A percentile compares a stretch with the other conserved stretches of the same genome.
These are phyloP conservation scores for Heliothis virescens DNA, from an alignment of 1,140 invertebrate species.

Conservation along the genomic window DNA sequence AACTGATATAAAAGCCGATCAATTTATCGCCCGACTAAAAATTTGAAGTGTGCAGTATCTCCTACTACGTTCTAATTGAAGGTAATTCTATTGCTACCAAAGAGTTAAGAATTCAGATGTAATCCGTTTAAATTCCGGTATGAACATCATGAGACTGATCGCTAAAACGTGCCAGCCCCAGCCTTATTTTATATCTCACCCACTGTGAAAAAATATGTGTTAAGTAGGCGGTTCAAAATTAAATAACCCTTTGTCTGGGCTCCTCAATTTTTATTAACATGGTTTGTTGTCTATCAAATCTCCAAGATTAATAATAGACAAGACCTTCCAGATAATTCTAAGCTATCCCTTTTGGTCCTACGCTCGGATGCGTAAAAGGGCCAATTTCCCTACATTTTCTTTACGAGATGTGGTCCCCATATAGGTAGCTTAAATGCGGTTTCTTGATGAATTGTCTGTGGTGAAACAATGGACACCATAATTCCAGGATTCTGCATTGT, in stretches of 20 bases:
- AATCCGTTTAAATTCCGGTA: too few relatives aligned
- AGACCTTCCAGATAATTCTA: neutral
- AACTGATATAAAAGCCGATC: too few relatives aligned
- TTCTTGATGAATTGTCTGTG: constrained; percentile 3
- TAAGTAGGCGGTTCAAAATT: too few relatives aligned
- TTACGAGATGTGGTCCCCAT: neutral
- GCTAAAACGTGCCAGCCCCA: too few relatives aligned
- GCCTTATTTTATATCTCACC: too few relatives aligned
- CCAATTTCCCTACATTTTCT: constrained; percentile 32
- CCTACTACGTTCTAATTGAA: too few relatives aligned
- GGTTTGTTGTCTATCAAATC: neutral
- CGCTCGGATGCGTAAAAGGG: constrained; percentile 8
- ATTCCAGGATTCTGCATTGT: neutral
- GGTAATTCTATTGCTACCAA: too few relatives aligned
- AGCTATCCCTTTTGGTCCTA: neutral
- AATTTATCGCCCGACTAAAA: too few relatives aligned
- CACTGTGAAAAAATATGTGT: too few relatives aligned
- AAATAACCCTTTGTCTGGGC: neutral
- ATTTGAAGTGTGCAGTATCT: too few relatives aligned
- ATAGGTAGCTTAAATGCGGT: constrained; percentile 7
- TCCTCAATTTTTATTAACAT: neutral
- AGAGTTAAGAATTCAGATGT: too few relatives aligned
- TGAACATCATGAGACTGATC: too few relatives aligned
- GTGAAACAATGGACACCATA: neutral
- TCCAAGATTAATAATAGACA: constrained; percentile 4